These are phyloP conservation scores for Meloidogyne chitwoodi DNA, from an alignment of 1,140 invertebrate species.

Conservation along the genomic window DNA sequence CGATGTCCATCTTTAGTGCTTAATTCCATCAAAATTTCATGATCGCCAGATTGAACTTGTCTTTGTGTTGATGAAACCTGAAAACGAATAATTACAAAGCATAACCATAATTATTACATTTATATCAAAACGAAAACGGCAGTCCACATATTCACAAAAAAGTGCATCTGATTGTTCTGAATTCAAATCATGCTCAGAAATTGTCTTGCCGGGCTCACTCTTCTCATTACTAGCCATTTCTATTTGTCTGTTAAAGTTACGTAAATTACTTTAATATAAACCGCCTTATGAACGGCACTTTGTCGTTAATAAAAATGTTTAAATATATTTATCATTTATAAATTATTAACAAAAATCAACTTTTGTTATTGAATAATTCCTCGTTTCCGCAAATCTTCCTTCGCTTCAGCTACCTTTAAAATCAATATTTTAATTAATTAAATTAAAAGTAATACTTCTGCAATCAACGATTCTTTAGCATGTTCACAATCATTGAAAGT, in stretches of 20 bases:
- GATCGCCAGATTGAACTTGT: not conserved
- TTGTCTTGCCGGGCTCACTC: no score
- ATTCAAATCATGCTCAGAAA: not conserved
- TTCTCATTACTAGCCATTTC: not conserved
- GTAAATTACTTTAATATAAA: no score
- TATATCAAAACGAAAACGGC: not conserved
- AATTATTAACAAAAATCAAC: not conserved
- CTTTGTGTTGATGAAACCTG: not conserved
- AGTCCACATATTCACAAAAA: not conserved
- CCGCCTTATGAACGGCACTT: no score
- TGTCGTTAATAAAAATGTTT: no score
- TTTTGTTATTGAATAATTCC: conserved; percentile 3
- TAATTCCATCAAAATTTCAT: conserved; percentile 10
- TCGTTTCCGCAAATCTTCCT: conserved; percentile 2
- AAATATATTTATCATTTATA: no score
- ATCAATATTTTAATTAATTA: no score
- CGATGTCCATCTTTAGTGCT: not conserved
- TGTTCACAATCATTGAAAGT: conserved; percentile 6
- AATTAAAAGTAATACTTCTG: no score
- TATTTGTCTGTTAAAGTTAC: not conserved
- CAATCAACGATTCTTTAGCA: not conserved
- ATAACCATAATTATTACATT: not conserved
- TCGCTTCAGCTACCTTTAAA: conserved; percentile 10
- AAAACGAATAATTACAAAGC: not conserved
- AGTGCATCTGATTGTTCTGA: not conserved